These are phyloP conservation scores for Papilio elwesi DNA, from an alignment of 2,888 invertebrate genomes.

Conservation along the genomic window DNA sequence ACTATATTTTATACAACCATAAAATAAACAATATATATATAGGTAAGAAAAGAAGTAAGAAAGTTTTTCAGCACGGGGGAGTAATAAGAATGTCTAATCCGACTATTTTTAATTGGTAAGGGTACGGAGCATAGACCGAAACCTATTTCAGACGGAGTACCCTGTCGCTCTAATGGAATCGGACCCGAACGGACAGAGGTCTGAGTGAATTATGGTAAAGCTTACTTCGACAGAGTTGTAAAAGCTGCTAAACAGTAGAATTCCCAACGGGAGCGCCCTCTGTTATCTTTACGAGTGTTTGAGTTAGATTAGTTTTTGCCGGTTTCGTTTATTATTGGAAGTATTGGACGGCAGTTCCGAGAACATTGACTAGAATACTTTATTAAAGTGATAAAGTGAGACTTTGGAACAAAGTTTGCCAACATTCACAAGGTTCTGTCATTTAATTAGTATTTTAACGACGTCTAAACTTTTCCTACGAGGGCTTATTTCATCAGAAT, in stretches of 20 bases:
- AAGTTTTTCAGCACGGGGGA: background rate
- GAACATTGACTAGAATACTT: conserved; percentile 31
- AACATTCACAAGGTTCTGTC: conserved; percentile 1
- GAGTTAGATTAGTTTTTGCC: conserved; percentile 80
- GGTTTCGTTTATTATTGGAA: conserved; percentile 66
- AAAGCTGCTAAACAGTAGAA: conserved; percentile 65
- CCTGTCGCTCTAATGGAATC: conserved; percentile 47
- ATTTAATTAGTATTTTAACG: conserved; percentile 12
- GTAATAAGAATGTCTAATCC: conserved; percentile 48
- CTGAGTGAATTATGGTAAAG: conserved; percentile 53
- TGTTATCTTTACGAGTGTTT: conserved; percentile 74
- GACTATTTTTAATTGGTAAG: conserved; percentile 52
- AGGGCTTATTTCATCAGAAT: background rate
- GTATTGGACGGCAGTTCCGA: conserved; percentile 53
- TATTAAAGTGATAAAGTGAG: conserved; percentile 25
- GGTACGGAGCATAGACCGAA: conserved; percentile 43
- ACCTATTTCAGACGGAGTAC: conserved; percentile 48
- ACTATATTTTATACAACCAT: background rate
- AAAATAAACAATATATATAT: background rate
- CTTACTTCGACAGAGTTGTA: conserved; percentile 63
- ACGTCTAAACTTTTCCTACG: background rate
- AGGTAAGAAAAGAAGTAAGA: background rate
- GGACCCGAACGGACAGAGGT: conserved; percentile 41
- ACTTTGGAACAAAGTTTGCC: background rate
- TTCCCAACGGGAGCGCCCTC: conserved; percentile 61